A percentile compares a stretch with the other conserved stretches of the same genome.
These are phyloP conservation scores for Ashinkailepas kermadecensis DNA, from an alignment of 2,888 invertebrate genomes.

Conservation along the genomic window DNA sequence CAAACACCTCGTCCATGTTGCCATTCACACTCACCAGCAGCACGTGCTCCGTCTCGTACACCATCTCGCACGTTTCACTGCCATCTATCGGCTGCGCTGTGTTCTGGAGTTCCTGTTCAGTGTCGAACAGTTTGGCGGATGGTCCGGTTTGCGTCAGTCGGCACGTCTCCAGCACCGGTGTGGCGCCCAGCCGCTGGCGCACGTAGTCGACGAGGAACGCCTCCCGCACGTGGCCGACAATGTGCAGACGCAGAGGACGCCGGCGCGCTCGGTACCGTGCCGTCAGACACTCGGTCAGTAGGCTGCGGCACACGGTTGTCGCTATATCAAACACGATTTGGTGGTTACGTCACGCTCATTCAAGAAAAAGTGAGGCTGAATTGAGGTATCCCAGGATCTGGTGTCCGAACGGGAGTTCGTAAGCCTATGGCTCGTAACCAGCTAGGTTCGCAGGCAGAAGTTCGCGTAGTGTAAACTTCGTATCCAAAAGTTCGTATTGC, in stretches of 20 bases:
- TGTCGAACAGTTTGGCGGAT: background rate
- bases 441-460: no score
- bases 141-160: background rate
- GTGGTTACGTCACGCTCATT: no score
- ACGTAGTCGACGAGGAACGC: slow-evolving; percentile 3
- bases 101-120: background rate
- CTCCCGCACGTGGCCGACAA: slow-evolving; percentile 4
- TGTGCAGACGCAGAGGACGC: background rate
- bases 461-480: no score
- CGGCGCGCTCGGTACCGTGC: background rate
- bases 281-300: background rate
- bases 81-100: background rate
- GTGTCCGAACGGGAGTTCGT: no score
- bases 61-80: background rate
- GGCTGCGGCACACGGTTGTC: background rate
- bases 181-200: slow-evolving; percentile 7
- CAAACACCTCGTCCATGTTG: background rate
- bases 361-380: no score
- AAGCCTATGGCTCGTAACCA: no score
- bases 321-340: no score
- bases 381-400: no score
- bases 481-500: no score
- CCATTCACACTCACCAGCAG: background rate
- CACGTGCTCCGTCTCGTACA: background rate
- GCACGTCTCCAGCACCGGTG: background rate